Evolutionary conservation across 2,113 vertebrate genomes (phyloP).

Genomic region (Regulus satrapa): DNA sequence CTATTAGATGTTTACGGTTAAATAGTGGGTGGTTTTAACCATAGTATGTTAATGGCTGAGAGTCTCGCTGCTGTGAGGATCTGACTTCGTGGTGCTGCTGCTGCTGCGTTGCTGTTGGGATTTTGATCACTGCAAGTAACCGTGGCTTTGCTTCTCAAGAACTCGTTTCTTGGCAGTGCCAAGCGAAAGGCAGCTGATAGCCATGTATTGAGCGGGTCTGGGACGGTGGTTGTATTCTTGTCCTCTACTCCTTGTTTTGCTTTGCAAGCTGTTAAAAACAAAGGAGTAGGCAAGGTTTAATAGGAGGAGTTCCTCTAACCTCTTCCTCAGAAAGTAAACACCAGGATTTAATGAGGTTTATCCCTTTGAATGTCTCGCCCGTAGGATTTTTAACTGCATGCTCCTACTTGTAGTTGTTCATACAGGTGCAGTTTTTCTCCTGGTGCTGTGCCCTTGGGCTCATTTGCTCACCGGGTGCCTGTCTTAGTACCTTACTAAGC

Average conservation of each 20-base stretch:
- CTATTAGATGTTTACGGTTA: neutral
- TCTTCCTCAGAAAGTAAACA: neutral
- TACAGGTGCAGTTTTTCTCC: neutral
- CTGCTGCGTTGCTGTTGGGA: neutral
- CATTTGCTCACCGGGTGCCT: neutral
- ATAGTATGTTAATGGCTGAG: rapidly evolving
- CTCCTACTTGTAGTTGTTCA: neutral
- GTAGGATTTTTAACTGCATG: neutral
- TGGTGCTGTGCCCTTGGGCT: neutral
- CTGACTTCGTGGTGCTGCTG: neutral
- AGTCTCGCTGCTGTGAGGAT: rapidly evolving
- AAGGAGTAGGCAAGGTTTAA: neutral
- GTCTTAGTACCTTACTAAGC: rapidly evolving
- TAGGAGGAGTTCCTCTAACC: neutral
- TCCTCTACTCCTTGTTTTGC: neutral
- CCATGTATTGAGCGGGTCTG: rapidly evolving
- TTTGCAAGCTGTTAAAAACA: neutral
- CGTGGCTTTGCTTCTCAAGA: neutral
- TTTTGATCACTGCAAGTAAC: neutral
- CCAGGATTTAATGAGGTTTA: neutral
- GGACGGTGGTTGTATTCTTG: neutral
- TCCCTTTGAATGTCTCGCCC: neutral
- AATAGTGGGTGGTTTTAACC: neutral
- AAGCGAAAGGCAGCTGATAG: neutral
- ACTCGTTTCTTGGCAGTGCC: neutral